A percentile compares a stretch with the other conserved stretches of the same genome.
These are phyloP conservation scores for Mythimna pallens DNA, from an alignment of 2,888 invertebrate species.

Conservation along the genomic window DNA sequence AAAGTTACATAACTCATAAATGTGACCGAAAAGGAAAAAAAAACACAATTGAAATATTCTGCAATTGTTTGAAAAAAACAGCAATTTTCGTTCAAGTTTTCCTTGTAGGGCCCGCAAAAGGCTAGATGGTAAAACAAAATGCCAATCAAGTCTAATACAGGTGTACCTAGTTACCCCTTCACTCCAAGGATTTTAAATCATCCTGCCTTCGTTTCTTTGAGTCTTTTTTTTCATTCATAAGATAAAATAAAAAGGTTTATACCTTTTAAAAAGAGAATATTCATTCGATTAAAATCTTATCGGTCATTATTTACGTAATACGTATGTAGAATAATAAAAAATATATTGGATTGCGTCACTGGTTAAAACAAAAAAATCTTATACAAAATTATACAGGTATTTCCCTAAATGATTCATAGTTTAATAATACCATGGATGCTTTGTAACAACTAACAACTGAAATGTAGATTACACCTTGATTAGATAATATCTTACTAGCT, in stretches of 20 bases:
- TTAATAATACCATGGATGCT: conserved; percentile 21
- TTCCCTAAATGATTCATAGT: conserved; percentile 46
- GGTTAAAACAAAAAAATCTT: conserved; percentile 35
- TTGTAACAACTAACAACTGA: conserved; percentile 22
- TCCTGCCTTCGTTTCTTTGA: neutral
- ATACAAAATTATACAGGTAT: conserved; percentile 31
- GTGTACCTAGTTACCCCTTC: neutral
- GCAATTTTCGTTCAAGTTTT: neutral
- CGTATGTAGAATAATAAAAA: conserved; percentile 16
- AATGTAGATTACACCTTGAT: conserved; percentile 38
- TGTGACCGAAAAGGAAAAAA: conserved; percentile 12
- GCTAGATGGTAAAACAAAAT: neutral
- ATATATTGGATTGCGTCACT: conserved; percentile 26
- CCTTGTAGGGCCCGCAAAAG: neutral
- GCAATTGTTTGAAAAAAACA: neutral
- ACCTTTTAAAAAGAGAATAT: neutral
- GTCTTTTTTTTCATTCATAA: conserved; percentile 2
- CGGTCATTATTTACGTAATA: conserved; percentile 22
- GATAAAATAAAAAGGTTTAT: neutral
- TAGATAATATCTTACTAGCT: conserved; percentile 27
- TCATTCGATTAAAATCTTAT: conserved; percentile 9
- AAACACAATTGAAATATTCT: conserved; percentile 3
- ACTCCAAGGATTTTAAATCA: neutral
- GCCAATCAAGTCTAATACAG: neutral
- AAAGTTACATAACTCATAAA: conserved; percentile 1